phyloP scores from a whole-genome alignment of 2,888 invertebrate genomes.

The Ophion obscuratus region DNA sequence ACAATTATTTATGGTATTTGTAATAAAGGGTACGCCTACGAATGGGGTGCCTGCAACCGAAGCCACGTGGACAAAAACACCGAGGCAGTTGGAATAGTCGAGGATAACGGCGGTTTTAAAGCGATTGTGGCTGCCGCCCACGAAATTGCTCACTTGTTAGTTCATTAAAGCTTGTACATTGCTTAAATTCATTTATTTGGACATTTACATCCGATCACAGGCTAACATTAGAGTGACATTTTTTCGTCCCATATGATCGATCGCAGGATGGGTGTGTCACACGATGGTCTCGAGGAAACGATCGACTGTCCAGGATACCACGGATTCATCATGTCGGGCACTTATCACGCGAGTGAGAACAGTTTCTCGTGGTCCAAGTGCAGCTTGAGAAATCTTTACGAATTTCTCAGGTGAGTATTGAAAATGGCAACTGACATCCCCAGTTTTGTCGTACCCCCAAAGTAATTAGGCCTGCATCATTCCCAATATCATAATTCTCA shows the following conservation, averaged over 20 bases:
- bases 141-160: constrained; percentile 80
- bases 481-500: too few relatives aligned
- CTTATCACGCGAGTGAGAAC: constrained; percentile 68
- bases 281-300: constrained; percentile 71
- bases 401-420: constrained; percentile 73
- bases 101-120: constrained; percentile 79
- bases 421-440: background rate
- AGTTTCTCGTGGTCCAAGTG: constrained; percentile 78
- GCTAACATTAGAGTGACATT: background rate
- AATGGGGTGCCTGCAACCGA: constrained; percentile 77
- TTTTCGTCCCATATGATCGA: constrained; percentile 1
- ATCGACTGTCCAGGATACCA: constrained; percentile 63
- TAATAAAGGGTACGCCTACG: constrained; percentile 75
- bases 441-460: too few relatives aligned
- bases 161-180: constrained; percentile 3
- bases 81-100: constrained; percentile 78
- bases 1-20: background rate
- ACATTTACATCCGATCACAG: background rate
- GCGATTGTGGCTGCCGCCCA: constrained; percentile 78
- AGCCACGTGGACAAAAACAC: constrained; percentile 67
- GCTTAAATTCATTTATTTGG: background rate
- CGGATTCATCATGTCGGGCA: constrained; percentile 76
- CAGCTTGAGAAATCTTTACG: constrained; percentile 70
- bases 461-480: too few relatives aligned
- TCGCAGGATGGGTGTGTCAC: constrained; percentile 76